A percentile compares a stretch with the other conserved stretches of the same genome.
Evolutionary conservation across 2,797 vertebrate species (phyloP).

Genomic region (Atherinosoma microstoma): DNA sequence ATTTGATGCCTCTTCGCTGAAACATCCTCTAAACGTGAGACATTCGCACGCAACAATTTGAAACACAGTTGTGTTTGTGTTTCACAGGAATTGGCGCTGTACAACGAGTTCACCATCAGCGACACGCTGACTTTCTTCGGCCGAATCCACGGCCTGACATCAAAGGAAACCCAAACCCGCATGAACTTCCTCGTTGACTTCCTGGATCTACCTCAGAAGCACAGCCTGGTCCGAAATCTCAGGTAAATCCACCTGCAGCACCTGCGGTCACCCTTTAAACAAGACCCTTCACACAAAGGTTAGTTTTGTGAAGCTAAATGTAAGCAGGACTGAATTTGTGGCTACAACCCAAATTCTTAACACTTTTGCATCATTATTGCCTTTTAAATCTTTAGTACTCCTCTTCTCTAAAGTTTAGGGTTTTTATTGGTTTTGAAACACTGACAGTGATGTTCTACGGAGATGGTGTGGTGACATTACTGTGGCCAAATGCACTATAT

Average conservation of each 20-base stretch:
- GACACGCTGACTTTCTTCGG: constrained; percentile 85
- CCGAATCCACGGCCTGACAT: constrained; percentile 82
- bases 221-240: constrained; percentile 83
- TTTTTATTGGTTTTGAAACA: not conserved
- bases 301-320: no score
- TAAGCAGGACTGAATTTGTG: no score
- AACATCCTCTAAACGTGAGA: not conserved
- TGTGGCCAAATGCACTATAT: not conserved
- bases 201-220: constrained; percentile 83
- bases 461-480: not conserved
- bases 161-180: constrained; percentile 78
- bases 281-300: no score
- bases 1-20: not conserved
- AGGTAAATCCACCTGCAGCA: constrained; percentile 67
- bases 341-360: no score
- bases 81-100: constrained; percentile 83
- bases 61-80: not conserved
- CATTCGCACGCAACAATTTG: not conserved
- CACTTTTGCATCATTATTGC: not conserved
- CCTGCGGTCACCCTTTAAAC: no score
- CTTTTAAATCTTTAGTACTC: not conserved
- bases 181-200: constrained; percentile 85
- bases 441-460: not conserved
- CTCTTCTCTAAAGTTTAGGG: not conserved
- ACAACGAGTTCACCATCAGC: constrained; percentile 86